A percentile compares a stretch with the other conserved stretches of the same genome.
These are phyloP conservation scores for Orestias chungarensis DNA, from an alignment of 2,797 vertebrate species.

Conservation along the genomic window DNA sequence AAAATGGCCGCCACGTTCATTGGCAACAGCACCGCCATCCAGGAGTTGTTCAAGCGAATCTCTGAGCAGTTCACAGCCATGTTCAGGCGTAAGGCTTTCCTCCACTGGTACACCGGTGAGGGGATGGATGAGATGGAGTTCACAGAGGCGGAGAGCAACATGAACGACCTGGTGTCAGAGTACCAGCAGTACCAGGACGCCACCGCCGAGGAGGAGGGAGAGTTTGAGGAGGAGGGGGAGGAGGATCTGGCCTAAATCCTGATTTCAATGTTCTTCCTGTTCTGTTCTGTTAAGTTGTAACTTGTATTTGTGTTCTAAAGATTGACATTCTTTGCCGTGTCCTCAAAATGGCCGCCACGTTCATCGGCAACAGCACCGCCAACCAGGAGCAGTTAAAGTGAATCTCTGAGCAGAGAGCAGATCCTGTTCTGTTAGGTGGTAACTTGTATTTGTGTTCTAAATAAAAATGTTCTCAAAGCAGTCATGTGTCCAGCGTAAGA, in stretches of 20 bases:
- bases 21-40: constrained; percentile 86
- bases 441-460: constrained; percentile 32
- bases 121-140: constrained; percentile 89
- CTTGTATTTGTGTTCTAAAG: constrained; percentile 40
- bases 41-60: constrained; percentile 87
- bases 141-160: constrained; percentile 86
- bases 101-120: constrained; percentile 87
- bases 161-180: constrained; percentile 86
- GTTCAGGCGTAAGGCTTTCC: constrained; percentile 87
- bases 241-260: constrained; percentile 76
- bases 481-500: too few relatives aligned
- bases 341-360: constrained; percentile 86
- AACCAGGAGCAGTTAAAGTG: constrained; percentile 87
- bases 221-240: constrained; percentile 82
- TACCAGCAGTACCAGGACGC: constrained; percentile 89
- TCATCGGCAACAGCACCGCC: constrained; percentile 86
- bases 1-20: constrained; percentile 87
- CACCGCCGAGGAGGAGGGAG: constrained; percentile 82
- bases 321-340: constrained; percentile 84
- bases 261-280: not conserved
- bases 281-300: constrained; percentile 36
- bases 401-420: constrained; percentile 91
- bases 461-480: too few relatives aligned
- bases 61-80: constrained; percentile 92
- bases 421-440: constrained; percentile 35